Base-by-base conservation (phyloP, 2,888 invertebrate species). In the Parapristionchus giblindavisi region DNA sequence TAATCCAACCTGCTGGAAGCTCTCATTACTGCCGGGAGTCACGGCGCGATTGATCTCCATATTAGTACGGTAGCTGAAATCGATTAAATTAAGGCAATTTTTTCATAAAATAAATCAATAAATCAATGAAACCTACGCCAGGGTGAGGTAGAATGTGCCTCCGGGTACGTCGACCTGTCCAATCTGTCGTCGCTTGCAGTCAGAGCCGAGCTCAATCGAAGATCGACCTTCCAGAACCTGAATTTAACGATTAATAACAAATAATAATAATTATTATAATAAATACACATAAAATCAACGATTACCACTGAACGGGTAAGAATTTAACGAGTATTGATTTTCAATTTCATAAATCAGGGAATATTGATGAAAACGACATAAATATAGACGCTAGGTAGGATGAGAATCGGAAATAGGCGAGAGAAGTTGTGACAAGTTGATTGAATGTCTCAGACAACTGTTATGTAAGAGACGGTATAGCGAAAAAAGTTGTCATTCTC, bases 21-120 rank as follows among this genome's bases (percentile, higher is more conserved):
- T 75, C 3, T 78, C 78, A 38, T 77, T 75, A 17, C 51, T 73
- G 6, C 68, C 68, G 3, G 72, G 75, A 2, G 76, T 71, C 11
- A 63, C 43, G 17, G 68, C 74, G 5, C 71, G 75, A n/a, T 78
- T 76, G 32, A 78, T 78, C 48, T 78, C 77, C 75, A 78, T 76
- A 24, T 60, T 54, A 5, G 78, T 78, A 21, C 78, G 75, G 40
- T 71, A 58, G 48, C 71, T 71, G 58, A 1, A 71, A 40, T 8
- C 11, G 8, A 21, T n/a, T n/a, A n/a, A 51, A n/a, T 21, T 51
- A 1, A 1, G 34, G 21, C 17, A 61, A 2, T 34, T 29, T 11
- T 2, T 36, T 29, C 14, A 60, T 8, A 34, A 14, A 34, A 14
- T 17, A 14, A 29, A 34, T 56, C n/a, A 14, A 56, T 24, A 27